Evolutionary conservation across 2,113 vertebrate species (phyloP).

Genomic region (Terrapene triunguis): DNA sequence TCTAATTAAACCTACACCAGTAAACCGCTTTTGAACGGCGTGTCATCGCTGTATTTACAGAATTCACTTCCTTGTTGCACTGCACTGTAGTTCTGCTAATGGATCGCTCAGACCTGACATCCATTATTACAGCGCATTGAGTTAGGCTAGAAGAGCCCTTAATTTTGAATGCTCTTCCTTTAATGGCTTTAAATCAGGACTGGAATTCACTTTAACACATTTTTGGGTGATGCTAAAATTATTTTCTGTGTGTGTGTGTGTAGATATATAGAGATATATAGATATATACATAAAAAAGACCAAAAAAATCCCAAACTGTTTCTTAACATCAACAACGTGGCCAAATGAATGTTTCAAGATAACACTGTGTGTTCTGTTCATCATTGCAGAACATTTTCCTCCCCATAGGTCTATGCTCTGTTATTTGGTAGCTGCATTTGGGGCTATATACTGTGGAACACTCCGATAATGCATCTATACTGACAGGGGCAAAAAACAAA

Average conservation of each 20-base stretch:
- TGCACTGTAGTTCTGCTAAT: fast-evolving
- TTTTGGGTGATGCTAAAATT: not conserved
- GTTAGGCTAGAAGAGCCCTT: not conserved
- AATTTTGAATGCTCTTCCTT: not conserved
- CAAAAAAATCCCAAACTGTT: not conserved
- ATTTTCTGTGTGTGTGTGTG: not conserved
- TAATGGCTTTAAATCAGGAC: not conserved
- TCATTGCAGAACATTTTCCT: not conserved
- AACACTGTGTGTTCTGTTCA: not conserved
- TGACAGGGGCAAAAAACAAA: not conserved
- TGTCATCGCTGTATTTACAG: not conserved
- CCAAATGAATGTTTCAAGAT: fast-evolving
- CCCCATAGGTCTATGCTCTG: not conserved
- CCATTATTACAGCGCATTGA: fast-evolving
- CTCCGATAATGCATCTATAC: not conserved
- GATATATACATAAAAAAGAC: not conserved
- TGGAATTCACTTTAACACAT: not conserved
- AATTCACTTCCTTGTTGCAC: not conserved
- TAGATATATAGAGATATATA: too few species aligned
- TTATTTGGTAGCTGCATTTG: not conserved
- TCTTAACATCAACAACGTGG: not conserved
- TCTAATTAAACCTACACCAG: not conserved
- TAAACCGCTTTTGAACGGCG: not conserved
- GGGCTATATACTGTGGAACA: not conserved
- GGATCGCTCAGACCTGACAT: not conserved